These are phyloP conservation scores for Knipowitschia caucasica DNA, from an alignment of 2,797 vertebrate genomes.

Conservation along the genomic window DNA sequence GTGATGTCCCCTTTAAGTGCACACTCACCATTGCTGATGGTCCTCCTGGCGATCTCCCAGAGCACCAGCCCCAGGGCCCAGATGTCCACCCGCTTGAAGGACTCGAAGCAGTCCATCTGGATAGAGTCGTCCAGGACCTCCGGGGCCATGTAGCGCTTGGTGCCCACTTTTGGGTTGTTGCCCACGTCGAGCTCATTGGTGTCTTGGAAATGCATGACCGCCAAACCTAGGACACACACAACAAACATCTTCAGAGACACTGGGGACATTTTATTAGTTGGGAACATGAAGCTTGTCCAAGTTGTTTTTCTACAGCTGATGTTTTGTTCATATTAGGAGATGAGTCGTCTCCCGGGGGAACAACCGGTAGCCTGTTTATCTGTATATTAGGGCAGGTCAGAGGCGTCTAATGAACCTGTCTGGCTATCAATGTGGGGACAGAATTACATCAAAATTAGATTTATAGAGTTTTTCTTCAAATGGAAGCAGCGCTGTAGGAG, in stretches of 20 bases:
- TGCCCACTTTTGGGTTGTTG: constrained; percentile 84
- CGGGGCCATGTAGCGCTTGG: constrained; percentile 84
- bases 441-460: constrained; percentile 28
- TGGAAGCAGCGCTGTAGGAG: constrained; percentile 49
- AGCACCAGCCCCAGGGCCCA: constrained; percentile 84
- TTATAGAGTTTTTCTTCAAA: constrained; percentile 33
- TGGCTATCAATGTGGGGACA: constrained; percentile 20
- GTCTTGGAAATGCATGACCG: constrained; percentile 80
- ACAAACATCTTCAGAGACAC: not conserved
- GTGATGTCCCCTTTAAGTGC: no score
- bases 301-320: constrained; percentile 28
- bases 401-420: constrained; percentile 30
- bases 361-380: constrained; percentile 34
- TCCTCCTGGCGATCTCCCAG: constrained; percentile 81
- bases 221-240: constrained; percentile 64
- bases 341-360: constrained; percentile 35
- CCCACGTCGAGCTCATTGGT: constrained; percentile 82
- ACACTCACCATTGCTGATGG: constrained; percentile 79
- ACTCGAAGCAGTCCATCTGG: constrained; percentile 82
- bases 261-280: constrained; percentile 11
- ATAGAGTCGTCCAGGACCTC: constrained; percentile 82
- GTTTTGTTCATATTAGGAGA: constrained; percentile 31
- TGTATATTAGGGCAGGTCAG: constrained; percentile 40
- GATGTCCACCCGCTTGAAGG: constrained; percentile 83
- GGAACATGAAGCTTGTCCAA: constrained; percentile 14